phyloP scores from a whole-genome alignment of 2,113 vertebrate genomes.

The Zosterops borbonicus region DNA sequence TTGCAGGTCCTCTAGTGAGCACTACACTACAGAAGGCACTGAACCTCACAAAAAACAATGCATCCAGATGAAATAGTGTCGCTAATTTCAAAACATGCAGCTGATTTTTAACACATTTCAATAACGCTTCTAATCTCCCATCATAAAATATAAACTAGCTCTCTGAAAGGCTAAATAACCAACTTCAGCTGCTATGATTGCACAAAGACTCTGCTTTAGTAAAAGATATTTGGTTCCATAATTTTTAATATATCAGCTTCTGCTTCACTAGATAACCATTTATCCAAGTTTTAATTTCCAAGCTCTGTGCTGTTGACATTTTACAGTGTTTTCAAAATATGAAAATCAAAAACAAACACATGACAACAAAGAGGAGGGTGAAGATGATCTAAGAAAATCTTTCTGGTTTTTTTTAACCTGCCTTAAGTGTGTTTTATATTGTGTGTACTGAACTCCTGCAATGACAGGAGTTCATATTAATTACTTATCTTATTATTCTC shows the following conservation, averaged over 20 bases:
- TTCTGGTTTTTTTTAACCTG: neutral
- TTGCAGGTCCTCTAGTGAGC: neutral
- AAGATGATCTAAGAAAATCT: neutral
- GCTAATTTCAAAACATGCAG: neutral
- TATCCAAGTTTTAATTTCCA: neutral
- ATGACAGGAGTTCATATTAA: neutral
- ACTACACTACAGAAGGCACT: neutral
- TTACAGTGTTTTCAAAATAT: neutral
- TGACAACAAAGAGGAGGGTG: neutral
- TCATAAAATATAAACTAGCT: neutral
- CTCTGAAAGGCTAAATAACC: slow-evolving; percentile 11
- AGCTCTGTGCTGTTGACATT: neutral
- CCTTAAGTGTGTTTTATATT: neutral
- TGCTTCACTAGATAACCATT: neutral
- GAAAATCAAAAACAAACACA: neutral
- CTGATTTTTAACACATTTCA: slow-evolving; percentile 44
- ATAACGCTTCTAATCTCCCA: neutral
- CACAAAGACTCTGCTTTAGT: neutral
- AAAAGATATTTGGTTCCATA: neutral
- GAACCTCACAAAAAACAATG: neutral
- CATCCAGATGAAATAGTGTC: neutral
- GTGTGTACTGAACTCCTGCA: neutral
- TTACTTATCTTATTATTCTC: neutral
- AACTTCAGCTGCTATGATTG: neutral
- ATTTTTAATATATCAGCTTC: neutral